Evolutionary conservation across 2,113 vertebrate species (phyloP), one percentile per base, ranked within the genome.

Genomic region (Neotragus moschatus): DNA sequence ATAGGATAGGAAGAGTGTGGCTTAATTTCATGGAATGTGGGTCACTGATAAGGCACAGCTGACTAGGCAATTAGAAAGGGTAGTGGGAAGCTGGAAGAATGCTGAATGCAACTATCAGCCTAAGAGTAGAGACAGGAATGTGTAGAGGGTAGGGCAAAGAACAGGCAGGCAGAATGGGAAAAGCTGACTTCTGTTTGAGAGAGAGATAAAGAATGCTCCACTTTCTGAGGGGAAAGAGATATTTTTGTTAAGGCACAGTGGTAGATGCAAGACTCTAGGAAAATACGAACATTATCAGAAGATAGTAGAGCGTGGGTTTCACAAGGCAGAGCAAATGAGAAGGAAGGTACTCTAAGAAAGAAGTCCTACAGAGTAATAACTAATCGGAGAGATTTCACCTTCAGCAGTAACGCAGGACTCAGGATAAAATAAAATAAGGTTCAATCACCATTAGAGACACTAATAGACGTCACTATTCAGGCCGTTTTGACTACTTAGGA

Each of bases 71-170:
- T 17, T 63, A 43, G 17, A 73, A 61, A 51, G 16, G 6, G 21
- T 12, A 49, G 7, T 45, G 10, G 66, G 53, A 90, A 36, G 14
- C 9, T 12, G 81, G 45, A 39, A 39, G 12, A 17, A 6, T 43
- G 9, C 6, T 49, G 43, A 36, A 19, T 55, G 17, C 19, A 82
- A 36, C 4, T 25, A 26, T 3, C 3, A 19, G 58, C 14, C 75
- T 33, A 17, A 21, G 28, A 84, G 49, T 1, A 58, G 53, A 53
- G 5, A 23, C 14, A 1, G 11, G 45, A 19, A 14, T 81, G 14
- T 23, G 10, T 7, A 13, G 5, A 2, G 5, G 3, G 16, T 2
- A 2, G 15, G 15, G 12, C 30, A 30, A 17, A 79, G 9, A 13
- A 7, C 7, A 28, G 13, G 17, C 26, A 90, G 43, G 25, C 36